phyloP scores from a whole-genome alignment of 2,888 invertebrate species.

The Chydorus sphaericus region DNA sequence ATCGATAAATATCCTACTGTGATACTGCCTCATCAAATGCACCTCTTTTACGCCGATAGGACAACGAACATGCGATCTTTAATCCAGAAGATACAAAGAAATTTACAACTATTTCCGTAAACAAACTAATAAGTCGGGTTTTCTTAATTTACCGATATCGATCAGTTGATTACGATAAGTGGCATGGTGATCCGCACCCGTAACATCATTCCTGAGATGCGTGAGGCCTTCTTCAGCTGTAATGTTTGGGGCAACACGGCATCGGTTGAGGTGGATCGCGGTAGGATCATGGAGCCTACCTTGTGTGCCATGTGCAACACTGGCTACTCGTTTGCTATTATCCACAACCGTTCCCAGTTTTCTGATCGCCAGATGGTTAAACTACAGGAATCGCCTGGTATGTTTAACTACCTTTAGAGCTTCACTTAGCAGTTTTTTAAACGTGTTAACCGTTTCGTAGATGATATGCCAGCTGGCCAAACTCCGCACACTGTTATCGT shows the following conservation, averaged over 20 bases:
- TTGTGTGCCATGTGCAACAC: constrained; percentile 88
- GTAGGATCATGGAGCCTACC: constrained; percentile 88
- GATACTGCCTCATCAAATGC: constrained; percentile 82
- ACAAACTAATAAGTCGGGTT: not conserved
- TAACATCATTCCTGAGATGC: constrained; percentile 92
- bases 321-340: constrained; percentile 74
- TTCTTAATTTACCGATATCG: constrained; percentile 56
- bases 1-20: constrained; percentile 81
- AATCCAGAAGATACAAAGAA: too few species aligned
- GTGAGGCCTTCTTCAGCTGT: constrained; percentile 91
- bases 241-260: constrained; percentile 75
- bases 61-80: constrained; percentile 83
- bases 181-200: constrained; percentile 98
- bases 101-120: not conserved
- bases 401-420: too few species aligned
- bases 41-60: constrained; percentile 86
- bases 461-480: constrained; percentile 98
- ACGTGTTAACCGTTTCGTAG: constrained; percentile 32
- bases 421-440: too few species aligned
- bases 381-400: constrained; percentile 89
- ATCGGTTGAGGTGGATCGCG: constrained; percentile 78
- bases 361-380: constrained; percentile 96
- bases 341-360: constrained; percentile 93
- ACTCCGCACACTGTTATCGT: constrained; percentile 90
- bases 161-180: constrained; percentile 85